Evolutionary conservation across 2,113 vertebrate species (phyloP).

Genomic region (Anser brachyrhynchus): DNA sequence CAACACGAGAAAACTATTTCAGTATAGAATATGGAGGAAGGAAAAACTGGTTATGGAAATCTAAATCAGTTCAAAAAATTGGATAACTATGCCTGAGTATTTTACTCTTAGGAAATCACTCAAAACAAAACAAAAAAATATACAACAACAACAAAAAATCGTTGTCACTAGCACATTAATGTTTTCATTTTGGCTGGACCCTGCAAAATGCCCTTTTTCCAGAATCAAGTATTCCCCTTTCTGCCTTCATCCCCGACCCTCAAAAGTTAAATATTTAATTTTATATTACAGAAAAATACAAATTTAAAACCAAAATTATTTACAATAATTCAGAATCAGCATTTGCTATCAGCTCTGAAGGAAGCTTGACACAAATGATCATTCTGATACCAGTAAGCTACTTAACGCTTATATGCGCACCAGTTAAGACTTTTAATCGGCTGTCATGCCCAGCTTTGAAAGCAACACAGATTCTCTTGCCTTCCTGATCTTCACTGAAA

Average conservation of each 20-base stretch:
- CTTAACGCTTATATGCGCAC: conserved; percentile 57
- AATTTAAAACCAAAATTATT: conserved; percentile 69
- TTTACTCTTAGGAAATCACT: neutral
- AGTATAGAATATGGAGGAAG: conserved; percentile 68
- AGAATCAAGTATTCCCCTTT: conserved; percentile 61
- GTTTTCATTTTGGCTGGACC: conserved; percentile 64
- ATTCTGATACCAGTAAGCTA: conserved; percentile 66
- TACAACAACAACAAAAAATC: neutral
- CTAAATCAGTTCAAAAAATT: conserved; percentile 27
- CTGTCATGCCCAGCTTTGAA: conserved; percentile 36
- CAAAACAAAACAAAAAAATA: neutral
- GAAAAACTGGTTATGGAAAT: conserved; percentile 43
- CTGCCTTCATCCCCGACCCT: neutral
- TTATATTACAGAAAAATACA: conserved; percentile 80
- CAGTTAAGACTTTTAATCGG: conserved; percentile 63
- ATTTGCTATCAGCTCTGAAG: conserved; percentile 62
- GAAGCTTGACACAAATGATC: conserved; percentile 65
- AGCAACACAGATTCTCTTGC: conserved; percentile 58
- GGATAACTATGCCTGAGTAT: conserved; percentile 25
- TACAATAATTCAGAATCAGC: conserved; percentile 72
- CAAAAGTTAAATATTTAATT: conserved; percentile 76
- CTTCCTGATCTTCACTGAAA: conserved; percentile 50
- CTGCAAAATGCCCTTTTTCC: conserved; percentile 70
- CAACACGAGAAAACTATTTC: conserved; percentile 33
- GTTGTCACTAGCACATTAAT: conserved; percentile 28